Evolutionary conservation across 1,140 invertebrate species (phyloP), one percentile per base, ranked within the genome.

Genomic region (Augochlora pura): DNA sequence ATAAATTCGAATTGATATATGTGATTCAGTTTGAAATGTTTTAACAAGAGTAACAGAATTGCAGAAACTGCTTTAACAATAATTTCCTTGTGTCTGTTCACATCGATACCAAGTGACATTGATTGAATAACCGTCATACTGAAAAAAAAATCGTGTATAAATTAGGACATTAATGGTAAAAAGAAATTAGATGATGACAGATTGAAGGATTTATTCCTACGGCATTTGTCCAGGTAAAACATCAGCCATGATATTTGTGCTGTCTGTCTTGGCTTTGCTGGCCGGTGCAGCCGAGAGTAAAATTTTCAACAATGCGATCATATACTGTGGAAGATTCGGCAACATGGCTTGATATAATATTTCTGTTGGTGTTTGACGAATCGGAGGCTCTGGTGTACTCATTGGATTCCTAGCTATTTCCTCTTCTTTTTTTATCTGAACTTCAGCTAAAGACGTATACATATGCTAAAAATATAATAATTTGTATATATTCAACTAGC

Each of bases 1-100:
- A 99, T 98, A 90, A 99, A 99, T 93, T 99, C 99, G 94, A 99
- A 99, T 93, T 99, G 98, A 93, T 99, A 99, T 18, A 99, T 95
- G 92, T 99, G 99, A 94, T 99, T 99, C n/a, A 99, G 94, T 94
- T 99, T 99, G 85, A 99, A 98, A 93, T 99, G 99, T 92, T 99
- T 99, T 63, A 99, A 93, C 54, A 99, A 94, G 14, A 99, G 93
- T 66, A 99, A 92, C 62, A 99, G 94, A 78, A 99, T 98, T 6
- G 97, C 98, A 57, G 98, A 99, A 0, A 99, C 97, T 16, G 98
- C 97, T 94, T 99, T 99, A 0, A 99, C 98, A 83, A 99, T 98
- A 59, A 99, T 98, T 94, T 99, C 98, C 91, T 99, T 99, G 91
- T 99, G 99, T 49, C 99, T 95, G 90, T 99, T 99, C 8, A 99